Percentiles rank a stretch among this genome's conserved stretches.
phyloP scores from a whole-genome alignment of 2,113 vertebrate species.

The Eurypyga helias region DNA sequence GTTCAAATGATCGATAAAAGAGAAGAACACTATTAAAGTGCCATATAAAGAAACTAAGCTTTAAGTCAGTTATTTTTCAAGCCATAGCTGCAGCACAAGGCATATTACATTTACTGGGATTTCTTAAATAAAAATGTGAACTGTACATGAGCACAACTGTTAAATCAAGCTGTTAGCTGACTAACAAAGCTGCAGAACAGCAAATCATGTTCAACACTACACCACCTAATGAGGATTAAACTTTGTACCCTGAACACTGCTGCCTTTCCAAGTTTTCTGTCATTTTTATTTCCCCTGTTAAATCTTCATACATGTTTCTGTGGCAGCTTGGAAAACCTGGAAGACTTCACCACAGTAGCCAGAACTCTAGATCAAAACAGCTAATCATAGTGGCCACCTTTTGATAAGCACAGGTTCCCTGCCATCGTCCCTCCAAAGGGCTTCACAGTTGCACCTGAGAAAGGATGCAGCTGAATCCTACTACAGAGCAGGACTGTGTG shows the following conservation, averaged over 20 bases:
- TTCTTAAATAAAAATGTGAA: conserved; percentile 46
- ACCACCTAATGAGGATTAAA: conserved; percentile 33
- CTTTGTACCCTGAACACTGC: neutral
- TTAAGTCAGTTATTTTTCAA: conserved; percentile 37
- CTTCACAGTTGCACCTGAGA: neutral
- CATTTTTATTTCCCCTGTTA: neutral
- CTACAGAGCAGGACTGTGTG: neutral
- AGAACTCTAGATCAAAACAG: neutral
- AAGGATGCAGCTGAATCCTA: neutral
- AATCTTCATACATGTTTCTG: neutral
- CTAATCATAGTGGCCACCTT: neutral
- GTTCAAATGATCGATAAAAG: conserved; percentile 20
- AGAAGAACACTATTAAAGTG: neutral
- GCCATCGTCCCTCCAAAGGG: neutral
- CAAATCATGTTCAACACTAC: neutral
- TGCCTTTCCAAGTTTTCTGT: neutral
- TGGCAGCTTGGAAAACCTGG: neutral
- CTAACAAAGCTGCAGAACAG: neutral
- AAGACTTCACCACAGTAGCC: neutral
- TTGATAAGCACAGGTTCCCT: neutral
- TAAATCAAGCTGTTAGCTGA: conserved; percentile 29
- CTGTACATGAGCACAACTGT: neutral
- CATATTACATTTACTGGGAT: neutral
- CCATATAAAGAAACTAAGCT: neutral
- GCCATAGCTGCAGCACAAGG: neutral